A percentile compares a stretch with the other conserved stretches of the same genome.
Conservation (phyloP, 2,797 vertebrate species). For the Thaleichthys pacificus region DNA sequence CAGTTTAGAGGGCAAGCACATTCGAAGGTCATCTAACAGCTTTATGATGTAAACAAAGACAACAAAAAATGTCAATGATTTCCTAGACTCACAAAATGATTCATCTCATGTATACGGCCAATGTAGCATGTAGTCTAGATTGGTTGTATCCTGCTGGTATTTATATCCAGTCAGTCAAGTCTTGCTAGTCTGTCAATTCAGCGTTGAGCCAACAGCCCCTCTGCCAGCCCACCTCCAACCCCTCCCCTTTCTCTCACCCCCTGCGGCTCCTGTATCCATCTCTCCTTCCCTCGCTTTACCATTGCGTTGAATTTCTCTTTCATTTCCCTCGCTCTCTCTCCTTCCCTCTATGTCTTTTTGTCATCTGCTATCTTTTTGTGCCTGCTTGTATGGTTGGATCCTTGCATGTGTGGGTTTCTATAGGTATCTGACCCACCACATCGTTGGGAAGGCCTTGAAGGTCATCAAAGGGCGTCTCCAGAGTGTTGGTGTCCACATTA, state of each 20-base stretch:
- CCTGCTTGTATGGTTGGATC: background rate
- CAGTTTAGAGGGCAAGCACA: too few species aligned
- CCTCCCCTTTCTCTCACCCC: background rate
- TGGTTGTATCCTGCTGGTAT: too few species aligned
- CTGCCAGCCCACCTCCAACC: background rate
- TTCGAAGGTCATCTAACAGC: too few species aligned
- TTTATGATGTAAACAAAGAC: too few species aligned
- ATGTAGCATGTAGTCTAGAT: too few species aligned
- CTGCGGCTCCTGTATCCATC: slow-evolving; percentile 9
- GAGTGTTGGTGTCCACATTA: slow-evolving; percentile 95
- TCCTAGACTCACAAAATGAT: too few species aligned
- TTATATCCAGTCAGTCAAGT: too few species aligned
- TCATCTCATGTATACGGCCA: too few species aligned
- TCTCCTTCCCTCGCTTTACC: background rate
- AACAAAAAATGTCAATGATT: too few species aligned
- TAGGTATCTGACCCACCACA: slow-evolving; percentile 78
- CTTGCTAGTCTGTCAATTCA: too few species aligned
- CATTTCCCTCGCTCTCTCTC: slow-evolving; percentile 3
- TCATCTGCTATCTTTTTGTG: background rate
- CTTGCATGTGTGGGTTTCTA: background rate
- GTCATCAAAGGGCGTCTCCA: slow-evolving; percentile 95
- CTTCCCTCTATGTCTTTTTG: background rate
- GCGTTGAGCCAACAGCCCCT: background rate
- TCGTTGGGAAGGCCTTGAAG: slow-evolving; percentile 95
- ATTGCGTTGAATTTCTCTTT: too few species aligned